Percentiles rank a stretch among this genome's conserved stretches.
Conservation (phyloP, 2,113 vertebrate species). For the Symphodus melops region DNA sequence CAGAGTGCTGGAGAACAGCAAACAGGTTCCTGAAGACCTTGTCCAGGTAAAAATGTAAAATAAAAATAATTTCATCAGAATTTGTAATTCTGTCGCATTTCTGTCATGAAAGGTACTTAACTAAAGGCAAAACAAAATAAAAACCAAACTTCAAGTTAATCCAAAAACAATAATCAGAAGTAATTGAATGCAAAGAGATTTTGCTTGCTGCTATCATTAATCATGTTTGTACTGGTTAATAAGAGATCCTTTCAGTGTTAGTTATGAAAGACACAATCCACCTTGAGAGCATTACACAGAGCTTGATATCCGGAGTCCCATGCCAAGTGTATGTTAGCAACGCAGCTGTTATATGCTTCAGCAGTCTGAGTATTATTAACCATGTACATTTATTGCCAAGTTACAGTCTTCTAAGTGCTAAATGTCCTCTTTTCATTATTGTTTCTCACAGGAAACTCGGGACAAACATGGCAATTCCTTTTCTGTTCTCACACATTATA, state of each 20-base stretch:
- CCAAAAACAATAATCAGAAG: neutral
- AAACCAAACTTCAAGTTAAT: neutral
- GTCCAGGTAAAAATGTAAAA: constrained; percentile 88
- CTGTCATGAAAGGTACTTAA: neutral
- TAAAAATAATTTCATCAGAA: neutral
- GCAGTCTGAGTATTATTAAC: neutral
- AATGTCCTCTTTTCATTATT: neutral
- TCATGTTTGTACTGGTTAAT: neutral
- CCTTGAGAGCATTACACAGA: neutral
- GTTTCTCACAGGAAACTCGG: neutral
- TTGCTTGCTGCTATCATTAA: neutral
- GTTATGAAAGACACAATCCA: neutral
- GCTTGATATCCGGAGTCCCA: neutral
- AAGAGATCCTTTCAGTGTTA: neutral
- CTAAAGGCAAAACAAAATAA: too few relatives aligned
- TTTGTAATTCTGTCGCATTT: neutral
- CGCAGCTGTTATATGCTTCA: neutral
- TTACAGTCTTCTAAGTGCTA: neutral
- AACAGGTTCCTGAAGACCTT: constrained; percentile 89
- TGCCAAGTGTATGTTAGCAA: neutral
- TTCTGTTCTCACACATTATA: neutral
- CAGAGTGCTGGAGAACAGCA: constrained; percentile 93
- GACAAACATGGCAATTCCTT: neutral
- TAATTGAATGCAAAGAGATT: neutral
- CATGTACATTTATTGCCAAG: neutral